Evolutionary conservation across 2,113 vertebrate species (phyloP).

Genomic region (Thinocorus orbignyianus): DNA sequence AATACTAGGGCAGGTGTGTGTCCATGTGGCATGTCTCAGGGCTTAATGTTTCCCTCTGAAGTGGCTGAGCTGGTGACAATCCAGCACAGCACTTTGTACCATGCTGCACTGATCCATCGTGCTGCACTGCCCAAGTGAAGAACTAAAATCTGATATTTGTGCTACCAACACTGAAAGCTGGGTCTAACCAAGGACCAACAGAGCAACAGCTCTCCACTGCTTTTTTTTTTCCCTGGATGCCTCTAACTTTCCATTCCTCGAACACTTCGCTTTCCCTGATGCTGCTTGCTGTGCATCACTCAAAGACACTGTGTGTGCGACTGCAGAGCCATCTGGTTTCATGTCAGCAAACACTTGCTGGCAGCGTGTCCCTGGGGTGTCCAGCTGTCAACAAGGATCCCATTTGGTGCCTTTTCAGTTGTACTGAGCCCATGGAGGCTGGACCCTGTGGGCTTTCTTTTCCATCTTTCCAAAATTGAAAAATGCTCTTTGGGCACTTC

Average conservation of each 20-base stretch:
- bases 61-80: accelerated
- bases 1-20: background rate
- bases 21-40: background rate
- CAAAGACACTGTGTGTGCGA: accelerated
- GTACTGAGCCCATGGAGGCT: background rate
- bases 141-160: background rate
- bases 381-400: background rate
- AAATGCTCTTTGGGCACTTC: background rate
- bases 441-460: background rate
- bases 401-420: background rate
- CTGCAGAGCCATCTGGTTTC: background rate
- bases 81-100: background rate
- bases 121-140: background rate
- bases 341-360: background rate
- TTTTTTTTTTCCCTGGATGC: background rate
- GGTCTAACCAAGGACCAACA: background rate
- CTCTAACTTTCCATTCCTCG: background rate
- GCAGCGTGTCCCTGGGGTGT: accelerated
- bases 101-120: accelerated
- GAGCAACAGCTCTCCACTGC: background rate
- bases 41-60: background rate
- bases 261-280: background rate
- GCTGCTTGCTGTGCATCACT: background rate
- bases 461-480: background rate
- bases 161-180: background rate